These are phyloP conservation scores for Gallinago nigripennis DNA, from an alignment of 2,797 vertebrate genomes.

Conservation along the genomic window DNA sequence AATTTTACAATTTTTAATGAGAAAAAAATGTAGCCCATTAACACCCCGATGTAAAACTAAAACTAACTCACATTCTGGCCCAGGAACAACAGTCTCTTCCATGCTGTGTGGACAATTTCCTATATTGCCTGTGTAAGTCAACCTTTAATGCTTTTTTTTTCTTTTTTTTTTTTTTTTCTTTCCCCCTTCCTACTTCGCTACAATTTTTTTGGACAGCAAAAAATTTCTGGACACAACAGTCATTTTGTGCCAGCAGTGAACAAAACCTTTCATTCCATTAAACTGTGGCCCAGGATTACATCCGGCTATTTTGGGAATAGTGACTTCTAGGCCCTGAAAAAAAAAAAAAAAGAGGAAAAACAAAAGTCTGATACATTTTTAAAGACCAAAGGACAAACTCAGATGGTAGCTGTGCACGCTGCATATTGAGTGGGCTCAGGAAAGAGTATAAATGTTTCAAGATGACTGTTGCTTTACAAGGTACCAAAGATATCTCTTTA, in stretches of 20 bases:
- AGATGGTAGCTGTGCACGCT: background rate
- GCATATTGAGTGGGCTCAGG: background rate
- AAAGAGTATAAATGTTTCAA: background rate
- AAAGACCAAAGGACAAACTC: background rate
- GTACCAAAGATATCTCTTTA: background rate
- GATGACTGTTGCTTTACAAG: background rate
- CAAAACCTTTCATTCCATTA: background rate
- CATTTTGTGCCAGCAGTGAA: background rate
- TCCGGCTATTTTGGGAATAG: background rate
- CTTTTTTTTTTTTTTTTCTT: background rate
- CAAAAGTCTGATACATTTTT: background rate
- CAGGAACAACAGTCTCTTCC: background rate
- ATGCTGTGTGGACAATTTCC: background rate
- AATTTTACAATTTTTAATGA: background rate
- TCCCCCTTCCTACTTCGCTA: background rate
- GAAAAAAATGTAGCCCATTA: background rate
- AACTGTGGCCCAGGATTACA: background rate
- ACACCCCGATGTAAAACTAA: background rate
- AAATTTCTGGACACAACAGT: background rate
- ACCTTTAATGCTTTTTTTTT: fast-evolving
- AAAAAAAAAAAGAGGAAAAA: background rate
- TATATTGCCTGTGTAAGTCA: background rate
- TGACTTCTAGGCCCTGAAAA: background rate
- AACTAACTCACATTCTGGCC: background rate
- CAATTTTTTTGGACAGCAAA: background rate